Conservation (phyloP, 2,113 vertebrate genomes). For the Orientallactaga bullata region DNA sequence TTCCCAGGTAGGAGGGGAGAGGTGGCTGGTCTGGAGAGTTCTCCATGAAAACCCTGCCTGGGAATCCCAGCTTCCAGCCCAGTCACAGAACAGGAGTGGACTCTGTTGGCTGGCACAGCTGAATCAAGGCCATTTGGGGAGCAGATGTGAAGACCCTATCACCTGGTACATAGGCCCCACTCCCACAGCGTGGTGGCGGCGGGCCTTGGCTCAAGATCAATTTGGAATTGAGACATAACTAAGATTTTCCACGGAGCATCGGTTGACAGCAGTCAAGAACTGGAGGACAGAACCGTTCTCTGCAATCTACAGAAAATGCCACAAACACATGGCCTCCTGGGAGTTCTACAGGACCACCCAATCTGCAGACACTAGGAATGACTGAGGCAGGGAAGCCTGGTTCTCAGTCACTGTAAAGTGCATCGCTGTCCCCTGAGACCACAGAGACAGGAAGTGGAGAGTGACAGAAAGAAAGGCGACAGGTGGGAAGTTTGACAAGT, state of each 20-base stretch:
- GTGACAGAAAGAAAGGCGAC: slow-evolving; percentile 78
- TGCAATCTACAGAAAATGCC: slow-evolving; percentile 82
- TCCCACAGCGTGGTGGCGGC: neutral
- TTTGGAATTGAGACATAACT: neutral
- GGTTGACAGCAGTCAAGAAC: neutral
- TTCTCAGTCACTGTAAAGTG: slow-evolving; percentile 85
- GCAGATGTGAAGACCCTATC: neutral
- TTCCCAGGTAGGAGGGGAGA: slow-evolving; percentile 51
- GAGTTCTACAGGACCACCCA: slow-evolving; percentile 85
- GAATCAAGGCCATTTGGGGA: slow-evolving; percentile 3
- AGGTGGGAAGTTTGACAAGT: slow-evolving; percentile 72
- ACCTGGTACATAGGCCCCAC: neutral
- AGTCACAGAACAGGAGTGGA: neutral
- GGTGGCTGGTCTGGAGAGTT: neutral
- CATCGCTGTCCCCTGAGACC: slow-evolving; percentile 82
- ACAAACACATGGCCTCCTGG: slow-evolving; percentile 85
- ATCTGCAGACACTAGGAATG: slow-evolving; percentile 80
- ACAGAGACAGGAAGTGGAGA: slow-evolving; percentile 75
- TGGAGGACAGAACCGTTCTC: neutral
- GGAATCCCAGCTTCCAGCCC: neutral
- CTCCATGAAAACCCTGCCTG: neutral
- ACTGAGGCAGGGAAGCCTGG: slow-evolving; percentile 74
- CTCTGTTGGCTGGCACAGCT: neutral
- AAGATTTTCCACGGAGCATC: slow-evolving; percentile 22
- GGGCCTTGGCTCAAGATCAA: slow-evolving; percentile 39